Conservation (phyloP, 1,140 invertebrate genomes). For the Pachypsylla venusta region DNA sequence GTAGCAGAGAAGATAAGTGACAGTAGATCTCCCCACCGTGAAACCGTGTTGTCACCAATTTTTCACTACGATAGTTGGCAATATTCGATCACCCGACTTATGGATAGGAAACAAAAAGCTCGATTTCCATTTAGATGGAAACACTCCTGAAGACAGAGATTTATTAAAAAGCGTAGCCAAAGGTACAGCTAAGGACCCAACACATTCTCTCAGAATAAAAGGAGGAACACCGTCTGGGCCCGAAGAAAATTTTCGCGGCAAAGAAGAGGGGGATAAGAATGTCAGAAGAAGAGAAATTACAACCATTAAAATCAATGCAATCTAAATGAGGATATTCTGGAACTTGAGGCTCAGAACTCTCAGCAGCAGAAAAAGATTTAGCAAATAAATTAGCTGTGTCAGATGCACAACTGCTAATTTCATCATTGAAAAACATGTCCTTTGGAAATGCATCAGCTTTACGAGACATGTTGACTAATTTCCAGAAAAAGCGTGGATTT, state of each 20-base stretch:
- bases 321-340: neutral
- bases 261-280: neutral
- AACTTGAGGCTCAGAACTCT: neutral
- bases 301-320: neutral
- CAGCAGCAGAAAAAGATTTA: neutral
- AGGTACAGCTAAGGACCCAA: neutral
- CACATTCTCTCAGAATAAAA: slow-evolving; percentile 6
- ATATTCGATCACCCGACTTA: slow-evolving; percentile 13
- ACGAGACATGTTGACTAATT: neutral
- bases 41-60: neutral
- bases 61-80: neutral
- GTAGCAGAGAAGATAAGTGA: neutral
- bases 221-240: slow-evolving; percentile 10
- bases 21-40: neutral
- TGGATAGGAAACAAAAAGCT: slow-evolving; percentile 9
- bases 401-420: neutral
- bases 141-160: slow-evolving; percentile 14
- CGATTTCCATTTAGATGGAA: slow-evolving; percentile 11
- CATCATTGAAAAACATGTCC: neutral
- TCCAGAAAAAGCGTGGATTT: neutral
- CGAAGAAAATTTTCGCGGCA: neutral
- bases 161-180: slow-evolving; percentile 5
- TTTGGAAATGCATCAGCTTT: neutral
- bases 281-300: neutral
- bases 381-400: slow-evolving; percentile 2